Conservation (phyloP, 2,888 invertebrate genomes). For the Brachylomia viminalis region DNA sequence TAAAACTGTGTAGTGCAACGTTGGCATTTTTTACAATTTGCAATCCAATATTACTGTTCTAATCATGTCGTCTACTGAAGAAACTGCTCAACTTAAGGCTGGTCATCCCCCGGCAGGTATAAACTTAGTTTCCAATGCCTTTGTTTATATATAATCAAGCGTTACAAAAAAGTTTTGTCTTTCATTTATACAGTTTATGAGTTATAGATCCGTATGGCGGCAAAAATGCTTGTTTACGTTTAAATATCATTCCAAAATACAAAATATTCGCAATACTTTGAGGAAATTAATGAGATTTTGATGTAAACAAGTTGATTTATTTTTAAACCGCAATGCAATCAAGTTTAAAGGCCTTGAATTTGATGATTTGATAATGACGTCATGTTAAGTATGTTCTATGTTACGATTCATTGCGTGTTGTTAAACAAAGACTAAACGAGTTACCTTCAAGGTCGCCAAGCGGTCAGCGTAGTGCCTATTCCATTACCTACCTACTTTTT, state of each 20-base stretch:
- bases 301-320: conserved; percentile 43
- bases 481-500: conserved; percentile 2
- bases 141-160: conserved; percentile 50
- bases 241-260: not conserved
- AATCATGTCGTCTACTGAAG: conserved; percentile 87
- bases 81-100: conserved; percentile 94
- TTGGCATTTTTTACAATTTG: conserved; percentile 63
- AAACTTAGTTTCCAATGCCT: conserved; percentile 66
- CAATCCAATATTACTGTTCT: conserved; percentile 36
- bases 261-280: not conserved
- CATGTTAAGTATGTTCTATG: conserved; percentile 47
- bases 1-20: conserved; percentile 62
- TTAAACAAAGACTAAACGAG: conserved; percentile 73
- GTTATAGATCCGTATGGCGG: conserved; percentile 30
- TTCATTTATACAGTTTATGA: not conserved
- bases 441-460: conserved; percentile 73
- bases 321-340: conserved; percentile 33
- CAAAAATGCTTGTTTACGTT: not conserved
- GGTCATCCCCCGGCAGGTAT: conserved; percentile 98
- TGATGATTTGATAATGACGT: conserved; percentile 67
- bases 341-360: conserved; percentile 40
- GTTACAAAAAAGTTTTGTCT: not conserved
- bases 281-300: not conserved
- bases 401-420: conserved; percentile 69
- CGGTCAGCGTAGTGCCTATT: conserved; percentile 29